A percentile compares a stretch with the other conserved stretches of the same genome.
phyloP scores from a whole-genome alignment of 2,888 invertebrate genomes.

The Pegoplata infirma region DNA sequence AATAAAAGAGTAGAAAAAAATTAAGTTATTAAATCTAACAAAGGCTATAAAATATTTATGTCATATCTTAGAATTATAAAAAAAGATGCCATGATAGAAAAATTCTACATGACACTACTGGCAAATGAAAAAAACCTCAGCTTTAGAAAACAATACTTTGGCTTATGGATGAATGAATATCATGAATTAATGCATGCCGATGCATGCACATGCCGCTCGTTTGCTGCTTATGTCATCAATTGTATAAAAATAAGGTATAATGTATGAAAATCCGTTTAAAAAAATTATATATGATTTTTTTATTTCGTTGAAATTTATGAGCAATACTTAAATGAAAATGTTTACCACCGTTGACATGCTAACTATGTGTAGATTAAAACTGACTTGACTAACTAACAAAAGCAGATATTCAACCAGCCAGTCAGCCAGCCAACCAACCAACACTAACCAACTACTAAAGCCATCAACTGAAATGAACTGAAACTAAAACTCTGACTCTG shows the following conservation, averaged over 20 bases:
- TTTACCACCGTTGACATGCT: conserved; percentile 58
- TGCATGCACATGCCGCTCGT: conserved; percentile 39
- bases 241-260: conserved; percentile 36
- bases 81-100: neutral
- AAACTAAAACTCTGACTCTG: conserved; percentile 52
- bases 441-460: conserved; percentile 31
- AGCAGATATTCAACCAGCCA: conserved; percentile 7
- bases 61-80: conserved; percentile 38
- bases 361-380: conserved; percentile 59
- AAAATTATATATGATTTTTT: conserved; percentile 19
- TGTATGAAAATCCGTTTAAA: conserved; percentile 61
- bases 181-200: conserved; percentile 37
- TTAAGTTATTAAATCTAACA: conserved; percentile 15
- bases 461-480: conserved; percentile 43
- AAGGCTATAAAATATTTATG: conserved; percentile 25
- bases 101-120: conserved; percentile 47
- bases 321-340: conserved; percentile 58
- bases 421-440: conserved; percentile 8
- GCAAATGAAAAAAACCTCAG: conserved; percentile 57
- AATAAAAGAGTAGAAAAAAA: conserved; percentile 2
- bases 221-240: conserved; percentile 57
- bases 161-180: conserved; percentile 30
- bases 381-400: conserved; percentile 9
- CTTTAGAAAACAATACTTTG: conserved; percentile 40
- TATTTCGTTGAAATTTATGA: conserved; percentile 56